Conservation (phyloP, 2,113 vertebrate genomes). For the Neolamprologus tretocephalus region DNA sequence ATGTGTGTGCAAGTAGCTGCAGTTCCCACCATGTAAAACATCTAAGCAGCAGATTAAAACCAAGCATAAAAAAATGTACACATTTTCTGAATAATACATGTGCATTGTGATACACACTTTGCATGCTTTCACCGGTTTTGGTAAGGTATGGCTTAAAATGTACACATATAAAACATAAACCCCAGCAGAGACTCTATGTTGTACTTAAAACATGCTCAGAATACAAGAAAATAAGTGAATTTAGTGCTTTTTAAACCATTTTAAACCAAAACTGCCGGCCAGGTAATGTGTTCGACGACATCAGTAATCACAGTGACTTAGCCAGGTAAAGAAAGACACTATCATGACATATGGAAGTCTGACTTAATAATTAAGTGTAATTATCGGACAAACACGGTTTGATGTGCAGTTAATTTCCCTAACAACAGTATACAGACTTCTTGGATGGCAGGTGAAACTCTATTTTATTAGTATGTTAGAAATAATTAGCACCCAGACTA, state of each 20-base stretch:
- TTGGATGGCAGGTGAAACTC: not conserved
- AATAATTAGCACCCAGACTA: not conserved
- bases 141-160: not conserved
- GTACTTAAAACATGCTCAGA: not conserved
- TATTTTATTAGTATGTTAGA: not conserved
- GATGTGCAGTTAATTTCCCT: not conserved
- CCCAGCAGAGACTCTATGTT: not conserved
- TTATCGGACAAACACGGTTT: not conserved
- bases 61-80: not conserved
- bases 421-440: not conserved
- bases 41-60: not conserved
- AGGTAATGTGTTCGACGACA: not conserved
- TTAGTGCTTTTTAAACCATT: not conserved
- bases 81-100: not conserved
- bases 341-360: not conserved
- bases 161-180: not conserved
- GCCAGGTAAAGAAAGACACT: not conserved
- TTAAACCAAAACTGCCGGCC: not conserved
- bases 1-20: not conserved
- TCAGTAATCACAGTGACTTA: not conserved
- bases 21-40: not conserved
- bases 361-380: not conserved
- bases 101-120: not conserved
- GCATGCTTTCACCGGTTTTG: not conserved
- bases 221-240: not conserved